A percentile compares a stretch with the other conserved stretches of the same genome.
phyloP scores from a whole-genome alignment of 1,140 invertebrate species.

The Augochlora pura region DNA sequence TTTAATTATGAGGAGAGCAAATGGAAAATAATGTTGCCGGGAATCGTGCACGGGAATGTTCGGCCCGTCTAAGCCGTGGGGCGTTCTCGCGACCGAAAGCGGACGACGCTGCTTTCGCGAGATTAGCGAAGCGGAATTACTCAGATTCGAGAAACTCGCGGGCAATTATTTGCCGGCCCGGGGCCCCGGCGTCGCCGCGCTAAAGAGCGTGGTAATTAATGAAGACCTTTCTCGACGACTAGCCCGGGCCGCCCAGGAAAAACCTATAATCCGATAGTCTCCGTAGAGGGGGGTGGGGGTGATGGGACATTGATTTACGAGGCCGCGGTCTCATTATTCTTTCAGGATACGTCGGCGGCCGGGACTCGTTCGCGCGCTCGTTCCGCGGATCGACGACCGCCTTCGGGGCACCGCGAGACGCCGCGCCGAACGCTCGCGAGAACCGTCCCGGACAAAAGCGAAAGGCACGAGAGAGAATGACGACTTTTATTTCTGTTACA shows the following conservation, averaged over 20 bases:
- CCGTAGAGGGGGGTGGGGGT: too few relatives aligned
- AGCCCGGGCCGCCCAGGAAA: constrained; percentile 23
- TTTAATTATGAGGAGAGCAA: too few relatives aligned
- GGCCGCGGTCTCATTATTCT: constrained; percentile 55
- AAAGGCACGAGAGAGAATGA: neutral
- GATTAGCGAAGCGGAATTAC: neutral
- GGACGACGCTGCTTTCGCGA: neutral
- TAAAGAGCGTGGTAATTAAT: constrained; percentile 54
- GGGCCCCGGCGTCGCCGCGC: neutral
- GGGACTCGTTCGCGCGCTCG: neutral
- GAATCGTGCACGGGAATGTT: too few relatives aligned
- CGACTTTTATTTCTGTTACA: constrained; percentile 65
- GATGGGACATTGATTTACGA: constrained; percentile 61
- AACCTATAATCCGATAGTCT: constrained; percentile 58
- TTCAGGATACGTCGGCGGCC: constrained; percentile 7
- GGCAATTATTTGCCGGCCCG: neutral
- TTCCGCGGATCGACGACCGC: constrained; percentile 33
- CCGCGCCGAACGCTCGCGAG: neutral
- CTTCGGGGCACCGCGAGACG: neutral
- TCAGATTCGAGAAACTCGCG: neutral
- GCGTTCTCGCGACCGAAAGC: neutral
- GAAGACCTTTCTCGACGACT: constrained; percentile 38
- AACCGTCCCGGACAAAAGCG: too few relatives aligned
- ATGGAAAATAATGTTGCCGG: too few relatives aligned
- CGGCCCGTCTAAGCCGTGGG: neutral